Percentiles rank a stretch among this genome's conserved stretches.
Conservation (phyloP, 2,797 vertebrate genomes). For the Pelobates cultripes region DNA sequence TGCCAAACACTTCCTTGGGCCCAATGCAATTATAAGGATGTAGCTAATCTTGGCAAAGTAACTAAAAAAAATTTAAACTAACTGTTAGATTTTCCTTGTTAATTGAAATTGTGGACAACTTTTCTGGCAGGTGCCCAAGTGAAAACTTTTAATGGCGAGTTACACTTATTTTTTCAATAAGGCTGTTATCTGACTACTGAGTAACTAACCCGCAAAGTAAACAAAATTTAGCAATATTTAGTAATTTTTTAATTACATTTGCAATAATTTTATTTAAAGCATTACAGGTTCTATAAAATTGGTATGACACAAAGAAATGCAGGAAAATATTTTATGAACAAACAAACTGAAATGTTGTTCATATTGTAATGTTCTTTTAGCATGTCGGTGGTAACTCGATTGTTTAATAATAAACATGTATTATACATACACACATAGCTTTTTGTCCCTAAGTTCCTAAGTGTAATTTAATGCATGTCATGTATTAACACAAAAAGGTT, state of each 20-base stretch:
- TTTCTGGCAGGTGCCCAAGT: conserved; percentile 8
- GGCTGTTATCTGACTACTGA: too few relatives aligned
- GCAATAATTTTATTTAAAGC: background rate
- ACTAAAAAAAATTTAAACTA: conserved; percentile 6
- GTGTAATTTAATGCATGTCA: conserved; percentile 58
- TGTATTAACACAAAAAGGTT: conserved; percentile 57
- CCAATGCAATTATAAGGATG: conserved; percentile 22
- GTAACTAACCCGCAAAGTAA: background rate
- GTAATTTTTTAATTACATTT: background rate
- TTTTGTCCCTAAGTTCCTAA: conserved; percentile 3
- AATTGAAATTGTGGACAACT: background rate
- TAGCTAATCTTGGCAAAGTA: conserved; percentile 29
- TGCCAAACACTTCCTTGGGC: conserved; percentile 40
- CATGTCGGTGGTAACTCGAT: background rate
- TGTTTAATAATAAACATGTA: background rate
- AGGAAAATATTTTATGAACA: background rate
- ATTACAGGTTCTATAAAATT: too few relatives aligned
- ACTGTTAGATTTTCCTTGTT: conserved; percentile 3
- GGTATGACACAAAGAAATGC: too few relatives aligned
- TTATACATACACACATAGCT: background rate
- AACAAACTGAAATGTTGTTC: background rate
- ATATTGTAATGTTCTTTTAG: background rate
- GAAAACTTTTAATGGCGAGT: background rate
- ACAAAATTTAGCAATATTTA: background rate
- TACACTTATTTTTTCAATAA: too few relatives aligned